phyloP scores from a whole-genome alignment of 1,140 invertebrate species.

The Nomia melanderi region DNA sequence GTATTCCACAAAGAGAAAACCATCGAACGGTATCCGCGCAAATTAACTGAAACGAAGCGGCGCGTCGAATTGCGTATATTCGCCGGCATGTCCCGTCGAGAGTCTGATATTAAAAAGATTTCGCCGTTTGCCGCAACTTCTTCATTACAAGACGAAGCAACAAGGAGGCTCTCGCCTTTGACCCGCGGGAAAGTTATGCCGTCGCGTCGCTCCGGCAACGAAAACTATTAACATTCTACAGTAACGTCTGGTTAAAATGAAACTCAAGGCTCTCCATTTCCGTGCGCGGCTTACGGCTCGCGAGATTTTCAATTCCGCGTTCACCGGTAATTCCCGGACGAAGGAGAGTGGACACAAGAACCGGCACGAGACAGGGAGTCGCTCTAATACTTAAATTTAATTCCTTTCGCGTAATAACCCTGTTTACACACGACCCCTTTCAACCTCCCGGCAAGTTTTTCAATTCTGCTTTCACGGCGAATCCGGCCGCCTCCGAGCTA shows the following conservation, averaged over 20 bases:
- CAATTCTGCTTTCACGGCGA: constrained; percentile 1
- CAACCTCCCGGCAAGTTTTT: constrained; percentile 6
- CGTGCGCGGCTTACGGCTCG: neutral
- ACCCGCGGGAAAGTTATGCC: neutral
- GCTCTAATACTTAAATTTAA: constrained; percentile 5
- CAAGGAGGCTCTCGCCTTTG: neutral
- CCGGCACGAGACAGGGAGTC: neutral
- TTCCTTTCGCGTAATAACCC: neutral
- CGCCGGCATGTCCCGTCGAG: neutral
- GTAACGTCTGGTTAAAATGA: neutral
- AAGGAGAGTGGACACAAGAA: neutral
- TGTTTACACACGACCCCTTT: neutral
- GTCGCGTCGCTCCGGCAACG: neutral
- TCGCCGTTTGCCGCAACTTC: neutral
- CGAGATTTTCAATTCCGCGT: neutral
- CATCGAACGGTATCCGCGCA: neutral
- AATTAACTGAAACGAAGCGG: neutral
- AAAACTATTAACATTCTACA: neutral
- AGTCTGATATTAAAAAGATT: neutral
- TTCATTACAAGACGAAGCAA: neutral
- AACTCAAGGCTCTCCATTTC: neutral
- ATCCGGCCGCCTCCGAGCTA: neutral
- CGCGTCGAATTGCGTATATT: neutral
- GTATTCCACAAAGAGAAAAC: neutral
- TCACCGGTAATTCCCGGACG: neutral